Base-by-base conservation (phyloP, 2,888 invertebrate genomes). In the Catocala fraxini region DNA sequence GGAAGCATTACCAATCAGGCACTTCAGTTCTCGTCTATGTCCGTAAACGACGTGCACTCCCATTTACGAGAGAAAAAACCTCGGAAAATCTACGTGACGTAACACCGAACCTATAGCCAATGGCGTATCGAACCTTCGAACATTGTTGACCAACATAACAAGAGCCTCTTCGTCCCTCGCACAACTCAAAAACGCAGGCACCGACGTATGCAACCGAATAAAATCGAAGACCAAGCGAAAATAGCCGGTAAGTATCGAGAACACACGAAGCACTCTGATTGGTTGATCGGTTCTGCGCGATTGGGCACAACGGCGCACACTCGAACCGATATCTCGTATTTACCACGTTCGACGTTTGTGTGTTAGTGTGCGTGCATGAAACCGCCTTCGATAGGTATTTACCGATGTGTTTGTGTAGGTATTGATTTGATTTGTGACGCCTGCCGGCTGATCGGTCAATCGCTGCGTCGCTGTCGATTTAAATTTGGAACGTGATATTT, bases 281-380 rank as follows among this genome's bases (percentile, higher is more conserved):
- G 93, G 94, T 78, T 91, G 95, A 96, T 96, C 95, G 95, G 95
- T 94, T 94, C 90, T 87, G 89, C 91, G 90, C 92, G 87, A 94
- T 94, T 93, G 94, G 94, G 82, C 79, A 83, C 82, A 80, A 87
- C 75, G 70, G 95, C 95, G 95, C 95, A 95, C 91, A 95, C 95
- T 95, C 95, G 95, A 95, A 95, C 94, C 94, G 91, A 90, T 89
- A 90, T 77, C 68, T 65, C 77, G 77, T 77, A 77, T 77, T 82
- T 83, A 86, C 81, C 61, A 81, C 83, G 86, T 85, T 90, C 86
- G 89, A 90, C 86, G 84, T 88, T 85, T 82, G 69, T 79, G 70
- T 79, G 77, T 65, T 74, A 71, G 84, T 84, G 85, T 87, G 82
- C 63, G 85, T 80, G 75, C 70, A 65, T 82, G 81, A 88, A 84